Evolutionary conservation across 2,888 invertebrate species (phyloP), one percentile per base, ranked within the genome.

Genomic region (Seladonia tumulorum): DNA sequence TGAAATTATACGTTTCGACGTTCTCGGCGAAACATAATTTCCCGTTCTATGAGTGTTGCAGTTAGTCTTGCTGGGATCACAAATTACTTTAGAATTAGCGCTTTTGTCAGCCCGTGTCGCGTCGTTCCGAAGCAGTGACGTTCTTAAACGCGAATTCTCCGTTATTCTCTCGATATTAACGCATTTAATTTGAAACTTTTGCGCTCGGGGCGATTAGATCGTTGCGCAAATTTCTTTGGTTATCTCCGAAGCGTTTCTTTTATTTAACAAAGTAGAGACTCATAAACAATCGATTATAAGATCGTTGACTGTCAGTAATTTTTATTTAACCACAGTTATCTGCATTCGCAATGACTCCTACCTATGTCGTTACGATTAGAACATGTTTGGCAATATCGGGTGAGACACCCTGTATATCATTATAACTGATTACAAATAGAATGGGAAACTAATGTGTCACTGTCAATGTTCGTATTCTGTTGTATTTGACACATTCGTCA

Each of bases 1-100:
- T 63, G 70, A 72, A 81, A 68, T 85, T 72, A 79, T 80, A 76
- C 76, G 75, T 74, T 74, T 81, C 81, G 47, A 45, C 77, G 74
- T 68, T 68, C 72, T 73, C 72, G 25, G 29, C 39, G 66, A 79
- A 78, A 76, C 66, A 78, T 53, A 72, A 72, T 63, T 76, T 63
- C 57, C 14, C 35, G 22, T 39, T 68, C 68, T 68, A 22, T 12
- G 57, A 25, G 45, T 25, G 25, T 45, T 14, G 25, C 42, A 71
- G 42, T 39, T 25, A n/a, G 35, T 70, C n/a, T n/a, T 14, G n/a
- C 12, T 42, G 39, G n/a, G n/a, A 25, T 63, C 29, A 16, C 63
- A 70, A 42, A 70, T 70, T 72, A 72, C 47, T 72, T 72, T 49
- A 39, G 5, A 22, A 68, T 39, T 68, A 35, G 5, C 1, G 68